A percentile compares a stretch with the other conserved stretches of the same genome.
These are phyloP conservation scores for Lophura swinhoii DNA, from an alignment of 2,797 vertebrate genomes.

Conservation along the genomic window DNA sequence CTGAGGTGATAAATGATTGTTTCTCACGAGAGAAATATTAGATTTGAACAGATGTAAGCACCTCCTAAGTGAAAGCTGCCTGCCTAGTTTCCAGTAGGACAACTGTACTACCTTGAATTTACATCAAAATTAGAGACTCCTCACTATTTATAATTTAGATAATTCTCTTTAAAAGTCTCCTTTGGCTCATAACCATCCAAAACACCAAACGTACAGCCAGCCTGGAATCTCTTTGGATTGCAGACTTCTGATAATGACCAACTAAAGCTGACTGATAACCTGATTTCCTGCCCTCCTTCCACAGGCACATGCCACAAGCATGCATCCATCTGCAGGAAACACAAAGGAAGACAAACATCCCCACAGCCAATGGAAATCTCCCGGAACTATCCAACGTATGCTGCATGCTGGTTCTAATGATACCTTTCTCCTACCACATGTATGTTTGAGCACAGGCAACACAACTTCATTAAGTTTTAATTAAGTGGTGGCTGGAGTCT, in stretches of 20 bases:
- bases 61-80: not conserved
- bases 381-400: not conserved
- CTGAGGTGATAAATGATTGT: not conserved
- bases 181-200: not conserved
- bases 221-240: not conserved
- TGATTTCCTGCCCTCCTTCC: not conserved
- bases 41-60: not conserved
- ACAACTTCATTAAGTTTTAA: not conserved
- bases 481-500: not conserved
- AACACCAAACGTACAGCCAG: not conserved
- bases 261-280: not conserved
- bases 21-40: not conserved
- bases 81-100: not conserved
- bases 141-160: not conserved
- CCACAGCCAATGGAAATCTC: not conserved
- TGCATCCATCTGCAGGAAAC: not conserved
- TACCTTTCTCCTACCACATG: not conserved
- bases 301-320: not conserved
- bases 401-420: not conserved
- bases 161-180: not conserved
- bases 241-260: not conserved
- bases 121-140: constrained; percentile 27
- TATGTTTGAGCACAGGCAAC: not conserved
- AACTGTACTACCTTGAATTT: not conserved
- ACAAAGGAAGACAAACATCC: not conserved